Base-by-base conservation (phyloP, 2,888 invertebrate genomes). In the Alviniconcha strummeri region DNA sequence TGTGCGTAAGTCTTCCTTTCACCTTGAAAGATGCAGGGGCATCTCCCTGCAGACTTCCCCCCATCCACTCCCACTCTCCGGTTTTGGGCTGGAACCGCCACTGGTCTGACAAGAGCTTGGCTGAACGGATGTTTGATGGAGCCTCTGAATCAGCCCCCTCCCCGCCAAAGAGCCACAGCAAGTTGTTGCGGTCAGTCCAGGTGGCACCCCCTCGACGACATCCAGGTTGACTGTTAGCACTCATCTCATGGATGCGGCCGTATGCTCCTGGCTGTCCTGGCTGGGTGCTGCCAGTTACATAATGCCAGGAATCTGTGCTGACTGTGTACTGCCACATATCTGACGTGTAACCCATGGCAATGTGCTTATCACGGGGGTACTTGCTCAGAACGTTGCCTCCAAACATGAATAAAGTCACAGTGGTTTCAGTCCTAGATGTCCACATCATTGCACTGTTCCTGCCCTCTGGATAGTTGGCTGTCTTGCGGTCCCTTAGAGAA, bases 111-210 rank as follows among this genome's bases (percentile, higher is more conserved):
- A 91, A 83, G 36, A 90, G 86, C 67, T 85, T 88, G 17, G 78
- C 19, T 36, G 85, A 75, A n/a, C 84, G 84, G n/a, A 86, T 86
- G 8, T 88, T 72, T 2, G 88, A 87, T 8, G 84, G 83, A n/a
- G 75, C 64, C 7, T 83, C 80, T 7, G 78, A 80, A 75, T 90
- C 89, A 5, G 87, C 84, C 5, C 91, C 91, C 60, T 89, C 90
- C 15, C 91, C 91, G 8, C 90, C 91, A 86, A 90, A 91, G 88
- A 91, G 85, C 91, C 91, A 91, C 67, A 91, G 77, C 77, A 89
- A 87, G 13, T 86, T 85, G 9, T 77, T 81, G 8, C 82, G 71
- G 80, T 91, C 91, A 9, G 87, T 85, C 89, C 90, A 90, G 6
- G 87, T 84, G 13, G 87, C 85, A 6, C 89, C 89, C 57, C 88